Evolutionary conservation across 1,140 invertebrate genomes (phyloP).

Genomic region (Drosophila bifasciata): DNA sequence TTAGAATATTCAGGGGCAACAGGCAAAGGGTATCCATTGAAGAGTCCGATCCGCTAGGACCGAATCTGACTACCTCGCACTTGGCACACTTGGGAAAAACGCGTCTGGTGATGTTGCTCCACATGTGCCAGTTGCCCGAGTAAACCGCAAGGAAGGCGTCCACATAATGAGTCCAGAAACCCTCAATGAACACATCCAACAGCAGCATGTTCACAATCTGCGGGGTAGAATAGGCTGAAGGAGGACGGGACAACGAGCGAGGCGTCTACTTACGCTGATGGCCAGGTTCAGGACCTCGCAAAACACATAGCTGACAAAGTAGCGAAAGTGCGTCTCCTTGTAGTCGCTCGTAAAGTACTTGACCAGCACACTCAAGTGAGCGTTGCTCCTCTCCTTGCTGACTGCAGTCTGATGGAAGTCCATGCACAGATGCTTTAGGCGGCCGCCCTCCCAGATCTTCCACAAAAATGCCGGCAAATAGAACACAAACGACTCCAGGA

Average conservation of each 20-base stretch:
- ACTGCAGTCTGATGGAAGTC: conserved; percentile 81
- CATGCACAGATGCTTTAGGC: conserved; percentile 85
- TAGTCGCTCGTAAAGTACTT: conserved; percentile 85
- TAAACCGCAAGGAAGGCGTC: conserved; percentile 85
- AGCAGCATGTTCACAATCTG: conserved; percentile 86
- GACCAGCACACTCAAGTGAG: conserved; percentile 85
- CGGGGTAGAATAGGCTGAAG: neutral
- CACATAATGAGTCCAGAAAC: conserved; percentile 90
- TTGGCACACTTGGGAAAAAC: conserved; percentile 92
- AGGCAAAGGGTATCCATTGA: conserved; percentile 88
- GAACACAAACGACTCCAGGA: conserved; percentile 91
- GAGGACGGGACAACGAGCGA: neutral
- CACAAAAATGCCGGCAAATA: conserved; percentile 90
- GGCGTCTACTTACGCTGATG: conserved; percentile 86
- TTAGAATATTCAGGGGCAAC: conserved; percentile 90
- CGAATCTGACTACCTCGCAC: conserved; percentile 89
- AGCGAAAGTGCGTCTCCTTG: conserved; percentile 87
- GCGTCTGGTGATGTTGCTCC: conserved; percentile 86
- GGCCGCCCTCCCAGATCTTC: conserved; percentile 90
- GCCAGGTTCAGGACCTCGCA: conserved; percentile 90
- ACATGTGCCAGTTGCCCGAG: conserved; percentile 73
- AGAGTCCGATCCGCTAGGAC: conserved; percentile 86
- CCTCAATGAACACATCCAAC: conserved; percentile 90
- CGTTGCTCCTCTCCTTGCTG: conserved; percentile 84
- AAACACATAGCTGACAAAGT: conserved; percentile 88